These are phyloP conservation scores for Scomber japonicus DNA, from an alignment of 2,113 vertebrate species.

Conservation along the genomic window DNA sequence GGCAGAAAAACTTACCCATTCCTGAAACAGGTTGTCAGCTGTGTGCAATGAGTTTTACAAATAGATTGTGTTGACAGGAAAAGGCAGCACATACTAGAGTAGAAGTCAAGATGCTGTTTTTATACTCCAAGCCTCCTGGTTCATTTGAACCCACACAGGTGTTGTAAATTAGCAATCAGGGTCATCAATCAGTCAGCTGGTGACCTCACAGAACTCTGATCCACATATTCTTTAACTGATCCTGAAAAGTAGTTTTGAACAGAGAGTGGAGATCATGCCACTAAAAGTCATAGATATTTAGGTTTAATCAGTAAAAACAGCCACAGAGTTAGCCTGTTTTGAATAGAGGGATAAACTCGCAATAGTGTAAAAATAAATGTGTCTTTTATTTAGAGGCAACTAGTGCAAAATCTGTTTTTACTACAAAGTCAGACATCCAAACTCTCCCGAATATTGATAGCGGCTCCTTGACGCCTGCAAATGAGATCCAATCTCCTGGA, in stretches of 20 bases:
- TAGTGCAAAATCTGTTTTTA: too few species aligned
- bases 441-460: too few species aligned
- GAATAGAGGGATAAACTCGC: constrained; percentile 6
- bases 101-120: constrained; percentile 1
- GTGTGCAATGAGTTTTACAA: neutral
- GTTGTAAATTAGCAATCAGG: constrained; percentile 61
- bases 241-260: neutral
- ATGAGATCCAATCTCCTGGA: too few species aligned
- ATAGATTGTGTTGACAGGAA: accelerated
- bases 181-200: constrained; percentile 32
- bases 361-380: neutral
- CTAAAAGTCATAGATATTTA: constrained; percentile 1
- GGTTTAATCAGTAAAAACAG: constrained; percentile 1
- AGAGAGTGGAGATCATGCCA: neutral
- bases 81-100: neutral
- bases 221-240: neutral
- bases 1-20: constrained; percentile 45
- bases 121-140: constrained; percentile 23
- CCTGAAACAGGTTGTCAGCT: neutral
- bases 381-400: neutral
- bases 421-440: too few species aligned
- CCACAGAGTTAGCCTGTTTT: constrained; percentile 12
- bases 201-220: neutral
- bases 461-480: too few species aligned
- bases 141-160: constrained; percentile 42